Evolutionary conservation across 2,888 invertebrate species (phyloP), one percentile per base, ranked within the genome.

Genomic region (Eilema depressum): DNA sequence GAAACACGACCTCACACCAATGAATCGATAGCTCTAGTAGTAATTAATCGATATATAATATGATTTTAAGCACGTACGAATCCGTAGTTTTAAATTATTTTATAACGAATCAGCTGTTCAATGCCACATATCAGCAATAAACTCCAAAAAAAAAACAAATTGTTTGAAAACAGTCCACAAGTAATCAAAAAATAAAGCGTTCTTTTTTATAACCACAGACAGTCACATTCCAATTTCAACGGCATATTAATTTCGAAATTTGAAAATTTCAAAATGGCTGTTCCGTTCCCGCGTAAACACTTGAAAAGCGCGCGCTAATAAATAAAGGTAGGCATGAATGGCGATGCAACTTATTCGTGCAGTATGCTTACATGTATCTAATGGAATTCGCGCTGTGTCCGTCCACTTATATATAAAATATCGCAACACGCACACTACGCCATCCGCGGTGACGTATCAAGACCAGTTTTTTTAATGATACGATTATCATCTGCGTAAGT

Each of bases 321-420:
- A 69, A 77, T 73, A 77, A 75, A 73, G 71, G 28, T 62, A 10
- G 61, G 37, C 74, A 83, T 81, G 53, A 68, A 78, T 64, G 41
- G 20, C 73, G 73, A 61, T 82, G 79, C 81, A 81, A 69, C 20
- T 20, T 63, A 20, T 23, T 66, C 75, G 61, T 79, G 83, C 82
- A 80, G 30, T 61, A 61, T 61, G 30, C 70, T 72, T 62, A 67
- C 71, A 65, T 69, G 63, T 71, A 71, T 84, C 81, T 85, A 85
- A 85, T 82, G 77, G 67, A 74, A 74, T 77, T 76, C 67, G 74
- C 67, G 70, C 65, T 63, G 67, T 37, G 33, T 33, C 66, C 72
- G 66, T 68, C 69, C 62, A 66, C 78, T 86, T 86, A 84, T 86
- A 86, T 86, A 79, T 73, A 83, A 86, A 61, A 83, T 83, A 86